Base-by-base conservation (phyloP, 2,888 invertebrate genomes). In the Blastobasis adustella region DNA sequence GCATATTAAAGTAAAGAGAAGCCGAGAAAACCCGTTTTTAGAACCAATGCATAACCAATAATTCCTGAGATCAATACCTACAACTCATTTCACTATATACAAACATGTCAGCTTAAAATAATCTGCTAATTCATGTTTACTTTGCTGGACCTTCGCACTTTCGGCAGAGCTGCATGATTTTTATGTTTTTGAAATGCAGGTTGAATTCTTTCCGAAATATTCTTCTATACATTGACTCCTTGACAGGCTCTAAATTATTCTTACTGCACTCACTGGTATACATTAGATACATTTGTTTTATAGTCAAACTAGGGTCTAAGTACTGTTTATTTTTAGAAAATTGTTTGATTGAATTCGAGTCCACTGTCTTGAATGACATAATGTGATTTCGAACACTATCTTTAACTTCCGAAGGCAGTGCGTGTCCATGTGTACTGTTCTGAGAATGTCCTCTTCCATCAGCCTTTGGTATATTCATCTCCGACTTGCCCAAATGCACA, bases 221-320 rank as follows among this genome's bases (percentile, higher is more conserved):
- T 63, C 82, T 86, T 52, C 87, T 82, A 51, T 85, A 88, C 87
- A 88, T 88, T 0, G 85, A 85, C 54, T 86, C 84, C 61, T 85
- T 87, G 0, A 85, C 85, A 7, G 75, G 63, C 7, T 59, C 59
- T 1, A 66, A 46, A 56, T 71, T 71, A 1, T 82, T 78, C 42
- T 73, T 77, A 47, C 58, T 66, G 52, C 82, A 86, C 1, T 78
- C 74, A 53, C 58, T 71, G 42, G 62, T 69, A 64, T 87, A 87
- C 78, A 80, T 76, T 10, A 65, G 73, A 50, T 75, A 85, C 85
- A 88, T 82, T 45, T 84, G 76, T 67, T 82, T 86, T 40, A 84
- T 67, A 46, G 70, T 85, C 45, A 84, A 66, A 65, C 60, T 72
- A 0, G 73, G 62, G 9, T 75, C 70, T 52, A 88, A 61, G 57